phyloP scores from a whole-genome alignment of 2,113 vertebrate species.

The Hippocampus zosterae region DNA sequence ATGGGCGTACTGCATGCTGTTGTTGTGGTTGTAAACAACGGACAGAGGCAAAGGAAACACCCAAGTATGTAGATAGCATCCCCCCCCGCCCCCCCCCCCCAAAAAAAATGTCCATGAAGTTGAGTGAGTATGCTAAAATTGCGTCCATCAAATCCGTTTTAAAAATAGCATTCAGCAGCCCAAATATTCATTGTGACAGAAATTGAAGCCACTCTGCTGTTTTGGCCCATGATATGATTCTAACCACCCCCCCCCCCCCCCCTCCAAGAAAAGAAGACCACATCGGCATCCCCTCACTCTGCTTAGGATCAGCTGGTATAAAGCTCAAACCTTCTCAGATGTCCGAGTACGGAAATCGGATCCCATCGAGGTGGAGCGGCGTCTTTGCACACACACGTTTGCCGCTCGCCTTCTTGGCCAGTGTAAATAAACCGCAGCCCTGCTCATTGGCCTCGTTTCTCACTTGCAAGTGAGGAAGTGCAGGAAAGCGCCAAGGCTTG shows the following conservation, averaged over 20 bases:
- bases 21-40: slow-evolving; percentile 1
- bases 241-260: slow-evolving; percentile 8
- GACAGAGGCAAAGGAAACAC: background rate
- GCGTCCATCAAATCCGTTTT: slow-evolving; percentile 8
- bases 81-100: no score
- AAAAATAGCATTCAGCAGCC: slow-evolving; percentile 3
- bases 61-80: background rate
- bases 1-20: background rate
- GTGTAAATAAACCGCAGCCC: slow-evolving; percentile 61
- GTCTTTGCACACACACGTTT: slow-evolving; percentile 38
- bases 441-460: slow-evolving; percentile 51
- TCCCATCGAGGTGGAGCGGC: slow-evolving; percentile 44
- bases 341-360: slow-evolving; percentile 53
- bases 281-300: slow-evolving; percentile 15
- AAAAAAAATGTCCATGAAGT: background rate
- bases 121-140: background rate
- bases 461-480: slow-evolving; percentile 52
- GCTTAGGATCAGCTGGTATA: slow-evolving; percentile 57
- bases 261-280: slow-evolving; percentile 20
- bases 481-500: slow-evolving; percentile 36
- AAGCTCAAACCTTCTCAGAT: slow-evolving; percentile 58
- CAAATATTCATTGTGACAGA: slow-evolving; percentile 10
- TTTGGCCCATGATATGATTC: slow-evolving; percentile 29
- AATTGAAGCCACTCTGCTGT: background rate
- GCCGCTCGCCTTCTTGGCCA: slow-evolving; percentile 43